Evolutionary conservation across 2,797 vertebrate species (phyloP).

Genomic region (Pitangus sulphuratus): DNA sequence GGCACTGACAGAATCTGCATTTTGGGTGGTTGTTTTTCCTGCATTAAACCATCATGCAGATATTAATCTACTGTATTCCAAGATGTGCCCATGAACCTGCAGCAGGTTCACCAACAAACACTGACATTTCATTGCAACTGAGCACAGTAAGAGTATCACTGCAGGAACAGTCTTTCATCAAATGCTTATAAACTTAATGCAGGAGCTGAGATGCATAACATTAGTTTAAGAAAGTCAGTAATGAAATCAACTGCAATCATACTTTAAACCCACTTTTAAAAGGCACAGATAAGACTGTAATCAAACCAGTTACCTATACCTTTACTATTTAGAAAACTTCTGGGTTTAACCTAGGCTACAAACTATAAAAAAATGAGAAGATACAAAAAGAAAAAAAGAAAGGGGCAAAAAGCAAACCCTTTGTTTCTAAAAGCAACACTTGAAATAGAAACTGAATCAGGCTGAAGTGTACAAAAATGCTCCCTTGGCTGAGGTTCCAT

Average conservation of each 20-base stretch:
- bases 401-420: rapidly evolving
- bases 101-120: background rate
- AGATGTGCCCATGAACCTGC: background rate
- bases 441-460: background rate
- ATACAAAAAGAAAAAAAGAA: background rate
- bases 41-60: background rate
- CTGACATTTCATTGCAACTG: background rate
- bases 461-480: background rate
- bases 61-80: background rate
- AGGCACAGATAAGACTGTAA: background rate
- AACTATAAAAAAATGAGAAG: background rate
- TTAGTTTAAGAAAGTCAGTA: background rate
- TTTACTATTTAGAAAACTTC: background rate
- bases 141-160: background rate
- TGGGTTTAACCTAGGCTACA: background rate
- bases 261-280: background rate
- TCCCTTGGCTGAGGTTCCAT: background rate
- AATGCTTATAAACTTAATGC: background rate
- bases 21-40: background rate
- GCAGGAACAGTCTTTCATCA: background rate
- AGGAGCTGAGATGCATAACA: background rate
- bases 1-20: rapidly evolving
- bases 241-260: background rate
- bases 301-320: background rate
- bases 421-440: background rate